Evolutionary conservation across 2,888 invertebrate genomes (phyloP).

Genomic region (Allolobophora icterica): DNA sequence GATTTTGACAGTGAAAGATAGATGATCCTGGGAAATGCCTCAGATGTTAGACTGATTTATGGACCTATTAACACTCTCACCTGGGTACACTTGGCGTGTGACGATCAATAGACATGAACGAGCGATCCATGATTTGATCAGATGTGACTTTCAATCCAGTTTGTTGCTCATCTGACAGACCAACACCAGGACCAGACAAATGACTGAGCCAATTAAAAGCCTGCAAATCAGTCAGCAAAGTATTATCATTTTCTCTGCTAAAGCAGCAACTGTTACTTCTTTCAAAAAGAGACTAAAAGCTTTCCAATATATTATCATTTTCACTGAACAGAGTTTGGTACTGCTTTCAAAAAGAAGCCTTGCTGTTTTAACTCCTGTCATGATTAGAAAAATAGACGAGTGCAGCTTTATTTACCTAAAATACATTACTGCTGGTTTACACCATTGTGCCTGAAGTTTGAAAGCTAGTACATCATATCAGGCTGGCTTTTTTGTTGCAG

Average conservation of each 20-base stretch:
- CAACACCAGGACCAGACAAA: slow-evolving; percentile 14
- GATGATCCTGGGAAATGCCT: too few species aligned
- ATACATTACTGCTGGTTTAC: background rate
- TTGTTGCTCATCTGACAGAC: background rate
- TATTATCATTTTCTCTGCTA: background rate
- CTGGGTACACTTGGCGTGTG: slow-evolving; percentile 25
- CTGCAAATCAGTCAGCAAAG: background rate
- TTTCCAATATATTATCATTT: too few species aligned
- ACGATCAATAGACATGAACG: slow-evolving; percentile 22
- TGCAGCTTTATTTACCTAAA: background rate
- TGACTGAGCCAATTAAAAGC: slow-evolving; percentile 27
- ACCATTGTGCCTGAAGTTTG: background rate
- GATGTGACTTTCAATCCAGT: slow-evolving; percentile 7
- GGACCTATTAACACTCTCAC: background rate
- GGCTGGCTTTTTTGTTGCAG: too few species aligned
- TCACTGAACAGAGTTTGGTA: too few species aligned
- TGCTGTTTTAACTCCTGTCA: background rate
- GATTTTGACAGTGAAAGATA: too few species aligned
- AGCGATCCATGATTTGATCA: slow-evolving; percentile 24
- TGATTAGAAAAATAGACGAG: background rate
- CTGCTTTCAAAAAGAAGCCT: background rate
- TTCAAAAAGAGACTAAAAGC: too few species aligned
- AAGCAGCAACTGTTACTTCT: background rate
- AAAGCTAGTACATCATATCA: too few species aligned
- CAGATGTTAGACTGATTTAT: background rate